Percentiles rank a stretch among this genome's conserved stretches.
These are phyloP conservation scores for Fregetta grallaria DNA, from an alignment of 2,113 vertebrate genomes.

Conservation along the genomic window DNA sequence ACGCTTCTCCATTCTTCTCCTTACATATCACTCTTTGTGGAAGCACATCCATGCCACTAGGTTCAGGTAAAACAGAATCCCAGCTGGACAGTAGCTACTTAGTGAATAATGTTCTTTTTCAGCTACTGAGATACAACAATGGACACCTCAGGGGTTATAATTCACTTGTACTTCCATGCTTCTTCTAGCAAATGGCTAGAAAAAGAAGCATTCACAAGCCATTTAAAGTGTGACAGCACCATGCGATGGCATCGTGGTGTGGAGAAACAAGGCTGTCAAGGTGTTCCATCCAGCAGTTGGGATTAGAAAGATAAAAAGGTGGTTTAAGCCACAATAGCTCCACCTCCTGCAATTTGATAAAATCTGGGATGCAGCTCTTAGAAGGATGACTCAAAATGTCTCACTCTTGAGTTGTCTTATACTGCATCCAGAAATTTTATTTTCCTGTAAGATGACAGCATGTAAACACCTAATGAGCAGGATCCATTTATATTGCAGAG, in stretches of 20 bases:
- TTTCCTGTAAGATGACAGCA: neutral
- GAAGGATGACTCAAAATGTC: constrained; percentile 30
- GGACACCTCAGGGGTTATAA: neutral
- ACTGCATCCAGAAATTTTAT: neutral
- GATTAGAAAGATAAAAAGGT: constrained; percentile 1
- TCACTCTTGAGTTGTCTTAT: neutral
- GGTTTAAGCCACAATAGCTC: neutral
- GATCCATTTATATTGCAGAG: neutral
- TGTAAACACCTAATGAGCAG: neutral
- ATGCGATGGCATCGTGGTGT: neutral
- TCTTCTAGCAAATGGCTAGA: neutral
- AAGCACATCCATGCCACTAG: neutral
- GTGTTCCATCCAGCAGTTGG: neutral
- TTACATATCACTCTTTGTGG: neutral
- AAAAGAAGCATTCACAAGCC: neutral
- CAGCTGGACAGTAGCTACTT: neutral
- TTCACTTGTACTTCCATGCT: neutral
- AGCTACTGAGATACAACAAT: neutral
- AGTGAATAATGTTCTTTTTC: neutral
- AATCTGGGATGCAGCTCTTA: constrained; percentile 9
- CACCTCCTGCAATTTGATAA: constrained; percentile 27
- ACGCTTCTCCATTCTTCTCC: neutral
- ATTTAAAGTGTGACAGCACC: neutral
- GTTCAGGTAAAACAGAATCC: neutral
- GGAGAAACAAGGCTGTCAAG: neutral